Base-by-base conservation (phyloP, 1,140 invertebrate species). In the Aphelenchoides besseyi region DNA sequence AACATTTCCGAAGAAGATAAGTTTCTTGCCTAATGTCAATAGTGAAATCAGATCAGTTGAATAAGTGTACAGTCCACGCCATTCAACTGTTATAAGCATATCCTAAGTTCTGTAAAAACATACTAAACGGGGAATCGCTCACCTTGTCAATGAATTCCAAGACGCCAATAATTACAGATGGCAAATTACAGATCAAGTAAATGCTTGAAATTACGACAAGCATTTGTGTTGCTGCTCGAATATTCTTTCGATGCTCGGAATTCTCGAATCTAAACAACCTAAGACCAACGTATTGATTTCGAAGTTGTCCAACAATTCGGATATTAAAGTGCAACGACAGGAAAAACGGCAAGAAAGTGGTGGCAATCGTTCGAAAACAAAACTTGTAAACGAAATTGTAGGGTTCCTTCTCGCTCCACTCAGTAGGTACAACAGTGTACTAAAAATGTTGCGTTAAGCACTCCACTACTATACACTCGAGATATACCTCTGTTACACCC, bases 351-450 rank as follows among this genome's bases (percentile, higher is more conserved):
- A 82, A 57, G 61, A 83, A 82, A 8, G 79, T 81, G 32, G 68
- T 72, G 35, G 79, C 70, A 37, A 81, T 69, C 55, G 64, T 79
- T 5, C 80, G 76, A 61, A 81, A 82, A 78, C 80, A 82, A 66
- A 83, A 82, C 66, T 79, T 75, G 52, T 81, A 80, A 16, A 74
- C 77, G 3, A 77, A 69, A 12, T 79, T 81, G 52, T 82, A 82
- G 18, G 80, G 80, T 55, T 82, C 80, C 12, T 41, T 62, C 5
- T 79, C 57, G 35, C 35, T 68, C 68, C 79, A 82, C 3, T 82
- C 70, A 9, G 64, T 28, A 16, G 76, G 66, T 3, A 41, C 61
- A 1, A 79, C 67, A 1, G 61, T 66, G 1, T 69, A 76, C 0
- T 29, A 5, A n/a, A n/a, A 8, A 5, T 5, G n/a, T 8, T 8